Evolutionary conservation across 1,140 invertebrate genomes (phyloP).

Genomic region (Neodiprion virginianus): DNA sequence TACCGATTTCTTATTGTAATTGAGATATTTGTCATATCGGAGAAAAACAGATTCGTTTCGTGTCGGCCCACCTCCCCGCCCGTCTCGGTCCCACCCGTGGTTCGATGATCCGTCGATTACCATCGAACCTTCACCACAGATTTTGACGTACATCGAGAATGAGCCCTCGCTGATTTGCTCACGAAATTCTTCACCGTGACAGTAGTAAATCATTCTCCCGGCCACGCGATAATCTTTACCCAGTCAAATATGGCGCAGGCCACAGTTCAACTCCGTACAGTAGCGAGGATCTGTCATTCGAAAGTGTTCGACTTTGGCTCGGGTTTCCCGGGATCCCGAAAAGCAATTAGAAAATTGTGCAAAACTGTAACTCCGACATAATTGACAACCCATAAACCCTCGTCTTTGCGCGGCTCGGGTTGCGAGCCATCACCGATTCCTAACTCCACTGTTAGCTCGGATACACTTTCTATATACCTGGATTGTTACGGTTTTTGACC

Average conservation of each 20-base stretch:
- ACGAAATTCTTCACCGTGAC: too few relatives aligned
- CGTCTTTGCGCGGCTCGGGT: conserved; percentile 26
- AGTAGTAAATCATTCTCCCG: too few relatives aligned
- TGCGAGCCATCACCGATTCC: conserved; percentile 21
- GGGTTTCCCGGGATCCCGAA: conserved; percentile 32
- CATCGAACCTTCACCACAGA: neutral
- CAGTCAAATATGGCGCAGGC: too few relatives aligned
- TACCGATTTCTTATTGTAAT: conserved; percentile 7
- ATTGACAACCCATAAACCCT: conserved; percentile 2
- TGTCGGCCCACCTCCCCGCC: neutral
- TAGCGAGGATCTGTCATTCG: neutral
- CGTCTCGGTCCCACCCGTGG: neutral
- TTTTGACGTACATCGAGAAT: neutral
- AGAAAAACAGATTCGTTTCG: neutral
- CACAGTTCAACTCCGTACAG: neutral
- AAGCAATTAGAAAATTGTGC: conserved; percentile 44
- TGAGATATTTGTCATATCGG: conserved; percentile 7
- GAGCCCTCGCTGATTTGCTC: neutral
- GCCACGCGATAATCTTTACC: too few relatives aligned
- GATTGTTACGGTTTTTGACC: conserved; percentile 32
- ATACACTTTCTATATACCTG: conserved; percentile 9
- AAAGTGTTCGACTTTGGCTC: neutral
- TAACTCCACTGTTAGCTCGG: conserved; percentile 21
- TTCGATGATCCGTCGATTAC: neutral
- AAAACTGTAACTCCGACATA: conserved; percentile 16